Base-by-base conservation (phyloP, 2,888 invertebrate species). In the Lucinisca nassula region DNA sequence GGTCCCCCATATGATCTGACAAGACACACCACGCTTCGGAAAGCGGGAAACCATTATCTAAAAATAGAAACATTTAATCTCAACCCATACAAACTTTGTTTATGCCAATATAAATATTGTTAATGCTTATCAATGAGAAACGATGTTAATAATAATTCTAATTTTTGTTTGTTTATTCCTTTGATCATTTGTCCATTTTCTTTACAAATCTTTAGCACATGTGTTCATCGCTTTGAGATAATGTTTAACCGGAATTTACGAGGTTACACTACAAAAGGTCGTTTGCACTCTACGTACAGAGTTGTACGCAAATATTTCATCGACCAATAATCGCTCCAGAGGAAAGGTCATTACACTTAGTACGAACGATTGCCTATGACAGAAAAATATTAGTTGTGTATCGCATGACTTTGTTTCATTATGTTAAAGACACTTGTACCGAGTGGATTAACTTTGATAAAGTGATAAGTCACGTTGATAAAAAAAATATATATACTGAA, bases 271-370 rank as follows among this genome's bases (percentile, higher is more conserved):
- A 67, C 35, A 30, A 67, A 67, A 67, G 67, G 67, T 67, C 67
- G n/a, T 67, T 67, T 67, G 67, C 35, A 67, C 67, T 67, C 35
- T 67, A 67, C 1, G 17, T 35, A 67, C 35, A 35, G 67, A 1
- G 67, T 30, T 67, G 67, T 67, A 67, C 67, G 67, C 30, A 67
- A 67, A 67, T 67, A 67, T 67, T 30, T 67, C 35, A 67, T 67
- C 67, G 35, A 67, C 67, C 67, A 67, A 67, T 67, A 67, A 67
- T 67, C 35, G 24, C 35, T 35, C 35, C 1, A 1, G 21, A 55
- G 67, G 32, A 32, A 35, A 67, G 67, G 67, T 67, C 67, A 67
- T 67, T 67, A 58, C 67, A 35, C 67, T 67, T 35, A 67, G 67
- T 67, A 35, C 67, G 67, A 35, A 67, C 32, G 67, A 67, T 55